Base-by-base conservation (phyloP, 2,888 invertebrate species). In the Tetragonula carbonaria region DNA sequence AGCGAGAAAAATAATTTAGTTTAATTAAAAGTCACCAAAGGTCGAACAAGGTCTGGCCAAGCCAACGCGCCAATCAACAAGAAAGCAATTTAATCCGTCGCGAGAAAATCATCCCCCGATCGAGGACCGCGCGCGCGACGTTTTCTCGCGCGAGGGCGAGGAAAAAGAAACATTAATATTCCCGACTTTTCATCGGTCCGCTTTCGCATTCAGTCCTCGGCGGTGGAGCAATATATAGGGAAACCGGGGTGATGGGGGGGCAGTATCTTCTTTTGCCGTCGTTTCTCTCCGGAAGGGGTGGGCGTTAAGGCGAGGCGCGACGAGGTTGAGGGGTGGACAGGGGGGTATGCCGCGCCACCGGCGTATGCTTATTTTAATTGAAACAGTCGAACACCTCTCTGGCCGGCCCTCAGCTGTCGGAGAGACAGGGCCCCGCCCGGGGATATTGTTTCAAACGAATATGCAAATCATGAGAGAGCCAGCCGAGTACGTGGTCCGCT, bases 381-480 rank as follows among this genome's bases (percentile, higher is more conserved):
- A 94, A 94, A 93, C 91, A 88, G 91, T 91, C 91, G 87, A 90
- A 89, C 90, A 84, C 88, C 80, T 74, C 78, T 55, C 33, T 33
- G 33, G 18, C 65, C 14, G n/a, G 45, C 55, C 68, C 45, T 45
- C 63, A 70, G 45, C 75, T 86, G 85, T 87, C 87, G 87, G 70
- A 80, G 85, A 85, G 76, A 81, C 86, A 70, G 45, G 8, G 45
- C 80, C 85, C 80, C 80, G 89, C 91, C 91, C 90, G 89, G 87
- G 93, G 92, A 94, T 94, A 94, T 94, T 94, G 94, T 94, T 94
- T 93, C 93, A 94, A 93, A 94, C 94, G 94, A 94, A 94, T 94
- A 94, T 94, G 94, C 94, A 94, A 94, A 94, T 94, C 92, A 94
- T 93, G 92, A 92, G 92, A 92, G 89, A 92, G 89, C 90, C 87